These are phyloP conservation scores for Poecile montanus DNA, from an alignment of 2,797 vertebrate species.

Conservation along the genomic window DNA sequence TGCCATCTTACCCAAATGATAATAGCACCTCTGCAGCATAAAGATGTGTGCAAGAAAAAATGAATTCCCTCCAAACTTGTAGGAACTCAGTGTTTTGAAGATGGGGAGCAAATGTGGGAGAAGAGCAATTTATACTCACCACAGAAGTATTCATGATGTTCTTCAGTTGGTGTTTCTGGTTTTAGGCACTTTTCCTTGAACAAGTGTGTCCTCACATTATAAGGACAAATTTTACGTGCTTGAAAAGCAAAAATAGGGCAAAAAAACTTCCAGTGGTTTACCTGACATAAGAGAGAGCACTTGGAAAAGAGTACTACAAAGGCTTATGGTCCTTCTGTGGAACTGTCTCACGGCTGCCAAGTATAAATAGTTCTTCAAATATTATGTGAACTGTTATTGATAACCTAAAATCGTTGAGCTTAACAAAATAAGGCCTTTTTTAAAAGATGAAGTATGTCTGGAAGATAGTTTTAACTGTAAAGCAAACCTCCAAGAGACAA, in stretches of 20 bases:
- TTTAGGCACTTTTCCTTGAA: neutral
- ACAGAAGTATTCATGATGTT: neutral
- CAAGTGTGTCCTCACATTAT: neutral
- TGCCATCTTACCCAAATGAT: neutral
- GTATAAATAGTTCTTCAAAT: neutral
- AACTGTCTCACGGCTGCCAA: neutral
- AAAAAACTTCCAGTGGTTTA: neutral
- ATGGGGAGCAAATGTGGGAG: neutral
- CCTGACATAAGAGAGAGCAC: neutral
- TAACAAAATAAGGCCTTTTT: neutral
- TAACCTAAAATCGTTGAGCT: neutral
- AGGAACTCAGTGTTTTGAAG: neutral
- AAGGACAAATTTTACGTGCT: neutral
- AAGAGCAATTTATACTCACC: neutral
- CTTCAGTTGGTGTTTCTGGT: neutral
- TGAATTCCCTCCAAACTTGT: neutral
- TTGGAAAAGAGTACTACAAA: neutral
- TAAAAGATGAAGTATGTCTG: neutral
- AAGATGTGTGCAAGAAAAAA: neutral
- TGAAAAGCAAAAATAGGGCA: neutral
- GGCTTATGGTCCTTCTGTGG: neutral
- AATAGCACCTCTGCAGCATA: neutral
- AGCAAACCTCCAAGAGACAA: neutral
- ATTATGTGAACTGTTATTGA: neutral
- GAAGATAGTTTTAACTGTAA: neutral